phyloP scores from a whole-genome alignment of 2,113 vertebrate species.

The Mustelus asterias region DNA sequence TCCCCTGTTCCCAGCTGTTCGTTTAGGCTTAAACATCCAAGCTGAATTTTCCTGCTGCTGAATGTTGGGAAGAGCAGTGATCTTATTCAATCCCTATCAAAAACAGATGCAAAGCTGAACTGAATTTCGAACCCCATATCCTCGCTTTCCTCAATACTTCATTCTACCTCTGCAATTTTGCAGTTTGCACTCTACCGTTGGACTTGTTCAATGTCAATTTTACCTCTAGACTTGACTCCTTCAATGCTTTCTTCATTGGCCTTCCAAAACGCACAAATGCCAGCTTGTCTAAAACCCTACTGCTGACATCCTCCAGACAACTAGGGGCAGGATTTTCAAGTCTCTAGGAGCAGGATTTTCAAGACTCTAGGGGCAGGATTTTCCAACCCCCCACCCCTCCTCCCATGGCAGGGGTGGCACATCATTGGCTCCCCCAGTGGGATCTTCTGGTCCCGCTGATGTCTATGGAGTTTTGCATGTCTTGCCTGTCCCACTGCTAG shows the following conservation, averaged over 20 bases:
- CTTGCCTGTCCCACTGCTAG: too few species aligned
- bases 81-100: background rate
- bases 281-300: background rate
- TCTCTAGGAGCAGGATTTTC: too few species aligned
- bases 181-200: background rate
- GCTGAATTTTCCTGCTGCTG: background rate
- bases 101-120: background rate
- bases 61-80: background rate
- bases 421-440: too few species aligned
- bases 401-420: too few species aligned
- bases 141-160: background rate
- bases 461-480: too few species aligned
- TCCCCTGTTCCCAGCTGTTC: background rate
- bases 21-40: background rate
- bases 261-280: background rate
- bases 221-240: background rate
- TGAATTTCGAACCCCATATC: background rate
- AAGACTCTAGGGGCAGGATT: background rate
- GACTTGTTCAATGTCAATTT: background rate
- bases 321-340: background rate
- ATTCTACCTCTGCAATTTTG: background rate
- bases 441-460: too few species aligned
- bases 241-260: background rate
- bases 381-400: too few species aligned
- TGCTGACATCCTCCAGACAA: background rate